Base-by-base conservation (phyloP, 2,113 vertebrate genomes). In the Marcusenius ussheri region DNA sequence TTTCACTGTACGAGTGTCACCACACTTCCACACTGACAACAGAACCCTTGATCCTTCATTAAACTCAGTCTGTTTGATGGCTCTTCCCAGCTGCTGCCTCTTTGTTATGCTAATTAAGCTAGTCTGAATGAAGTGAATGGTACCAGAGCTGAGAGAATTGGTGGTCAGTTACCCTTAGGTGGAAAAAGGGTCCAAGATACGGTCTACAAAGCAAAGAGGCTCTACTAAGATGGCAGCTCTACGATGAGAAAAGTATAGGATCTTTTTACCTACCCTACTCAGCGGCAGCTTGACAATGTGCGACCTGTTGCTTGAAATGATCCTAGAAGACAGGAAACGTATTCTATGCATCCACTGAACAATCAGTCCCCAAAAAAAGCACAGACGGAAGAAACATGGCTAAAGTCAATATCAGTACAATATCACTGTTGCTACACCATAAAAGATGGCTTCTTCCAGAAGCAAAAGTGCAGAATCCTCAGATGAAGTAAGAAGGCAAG, bases 201-300 rank as follows among this genome's bases (percentile, higher is more conserved):
- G 35, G 17, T 42, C 13, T 42, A 27, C 10, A 58, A 3, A 85
- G 89, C 51, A 62, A 39, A 31, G 50, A 53, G 88, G 17, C 24
- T 13, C 49, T 21, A 35, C 31, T 17, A 80, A 80, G 66, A 39
- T 35, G 80, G 17, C 77, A 45, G 45, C 80, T 21, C 2, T 47
- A 24, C 17, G 45, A 51, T 27, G 31, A 31, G 3, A 74, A 31
- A 74, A 74, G 3, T 42, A 47, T 70, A 84, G 56, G 13, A 66
- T 47, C 13, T 19, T 15, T 42, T 87, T 39, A 96, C 98, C 94
- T 97, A 99, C 98, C 98, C 98, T 97, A 95, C 98, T 99, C 92
- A 99, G 97, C 91, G 98, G 98, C 95, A 99, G 96, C 95, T 99
- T 99, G 95, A 99, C 98, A 1, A 99, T 99, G 95, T 99, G 98